These are phyloP conservation scores for Heliconius himera DNA, from an alignment of 1,140 invertebrate species.

Conservation along the genomic window DNA sequence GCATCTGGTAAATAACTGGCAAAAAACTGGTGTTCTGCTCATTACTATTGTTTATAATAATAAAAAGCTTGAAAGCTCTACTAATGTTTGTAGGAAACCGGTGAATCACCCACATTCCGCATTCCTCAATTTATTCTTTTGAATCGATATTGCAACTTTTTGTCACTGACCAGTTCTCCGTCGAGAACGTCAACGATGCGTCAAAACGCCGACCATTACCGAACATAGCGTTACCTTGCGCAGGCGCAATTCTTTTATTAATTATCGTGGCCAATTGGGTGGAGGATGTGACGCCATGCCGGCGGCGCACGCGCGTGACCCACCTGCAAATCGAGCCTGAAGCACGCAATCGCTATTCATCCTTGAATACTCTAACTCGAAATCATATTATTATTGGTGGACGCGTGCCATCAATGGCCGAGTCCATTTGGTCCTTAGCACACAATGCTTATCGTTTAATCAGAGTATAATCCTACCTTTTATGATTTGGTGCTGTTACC, in stretches of 20 bases:
- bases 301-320: constrained; percentile 62
- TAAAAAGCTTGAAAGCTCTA: neutral
- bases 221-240: constrained; percentile 68
- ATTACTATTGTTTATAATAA: constrained; percentile 10
- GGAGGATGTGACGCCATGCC: constrained; percentile 76
- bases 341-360: constrained; percentile 70
- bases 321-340: constrained; percentile 64
- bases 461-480: constrained; percentile 23
- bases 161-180: constrained; percentile 48
- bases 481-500: neutral
- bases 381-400: constrained; percentile 60
- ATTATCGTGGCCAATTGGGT: constrained; percentile 73
- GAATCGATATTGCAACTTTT: constrained; percentile 40
- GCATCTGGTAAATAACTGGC: constrained; percentile 20
- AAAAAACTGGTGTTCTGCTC: neutral
- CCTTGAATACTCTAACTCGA: constrained; percentile 65
- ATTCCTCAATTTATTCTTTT: constrained; percentile 36
- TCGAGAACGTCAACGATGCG: constrained; percentile 60
- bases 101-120: constrained; percentile 43
- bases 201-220: constrained; percentile 61
- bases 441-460: constrained; percentile 36
- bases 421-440: constrained; percentile 32
- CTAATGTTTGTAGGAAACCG: constrained; percentile 11
- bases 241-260: constrained; percentile 77
- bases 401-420: constrained; percentile 53